Evolutionary conservation across 2,888 invertebrate genomes (phyloP).

Genomic region (Papilio gigon): DNA sequence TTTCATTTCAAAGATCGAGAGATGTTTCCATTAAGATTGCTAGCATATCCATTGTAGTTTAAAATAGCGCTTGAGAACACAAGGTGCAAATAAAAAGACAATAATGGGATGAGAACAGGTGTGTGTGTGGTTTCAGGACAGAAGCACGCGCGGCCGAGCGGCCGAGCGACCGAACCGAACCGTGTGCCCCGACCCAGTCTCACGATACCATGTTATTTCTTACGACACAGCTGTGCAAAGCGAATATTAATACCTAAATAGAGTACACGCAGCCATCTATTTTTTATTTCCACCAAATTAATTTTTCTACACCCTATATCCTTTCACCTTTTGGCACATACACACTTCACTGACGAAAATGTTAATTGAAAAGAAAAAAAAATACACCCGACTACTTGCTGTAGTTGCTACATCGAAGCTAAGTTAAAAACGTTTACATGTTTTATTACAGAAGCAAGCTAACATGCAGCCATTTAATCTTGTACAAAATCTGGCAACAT

Average conservation of each 20-base stretch:
- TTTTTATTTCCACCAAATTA: slow-evolving; percentile 27
- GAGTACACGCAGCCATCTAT: slow-evolving; percentile 41
- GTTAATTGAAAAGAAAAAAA: slow-evolving; percentile 27
- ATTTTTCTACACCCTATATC: slow-evolving; percentile 28
- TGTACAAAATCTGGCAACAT: slow-evolving; percentile 34
- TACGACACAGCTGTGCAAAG: slow-evolving; percentile 52
- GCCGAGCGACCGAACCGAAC: slow-evolving; percentile 65
- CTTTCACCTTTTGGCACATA: not conserved
- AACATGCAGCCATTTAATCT: slow-evolving; percentile 38
- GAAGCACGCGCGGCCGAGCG: slow-evolving; percentile 74
- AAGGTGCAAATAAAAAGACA: slow-evolving; percentile 51
- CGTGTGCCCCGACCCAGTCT: slow-evolving; percentile 67
- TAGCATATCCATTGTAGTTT: slow-evolving; percentile 53
- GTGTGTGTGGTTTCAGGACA: slow-evolving; percentile 69
- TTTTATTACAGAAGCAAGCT: slow-evolving; percentile 41
- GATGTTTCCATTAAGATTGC: slow-evolving; percentile 51
- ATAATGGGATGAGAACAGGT: slow-evolving; percentile 57
- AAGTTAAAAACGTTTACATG: slow-evolving; percentile 31
- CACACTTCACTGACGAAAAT: slow-evolving; percentile 28
- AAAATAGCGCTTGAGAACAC: slow-evolving; percentile 70
- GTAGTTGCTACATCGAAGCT: slow-evolving; percentile 37
- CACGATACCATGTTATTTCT: slow-evolving; percentile 51
- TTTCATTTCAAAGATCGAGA: slow-evolving; percentile 9
- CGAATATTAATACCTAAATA: slow-evolving; percentile 39
- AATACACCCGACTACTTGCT: slow-evolving; percentile 34